These are phyloP conservation scores for Melieria omissa DNA, from an alignment of 2,888 invertebrate species.

Conservation along the genomic window DNA sequence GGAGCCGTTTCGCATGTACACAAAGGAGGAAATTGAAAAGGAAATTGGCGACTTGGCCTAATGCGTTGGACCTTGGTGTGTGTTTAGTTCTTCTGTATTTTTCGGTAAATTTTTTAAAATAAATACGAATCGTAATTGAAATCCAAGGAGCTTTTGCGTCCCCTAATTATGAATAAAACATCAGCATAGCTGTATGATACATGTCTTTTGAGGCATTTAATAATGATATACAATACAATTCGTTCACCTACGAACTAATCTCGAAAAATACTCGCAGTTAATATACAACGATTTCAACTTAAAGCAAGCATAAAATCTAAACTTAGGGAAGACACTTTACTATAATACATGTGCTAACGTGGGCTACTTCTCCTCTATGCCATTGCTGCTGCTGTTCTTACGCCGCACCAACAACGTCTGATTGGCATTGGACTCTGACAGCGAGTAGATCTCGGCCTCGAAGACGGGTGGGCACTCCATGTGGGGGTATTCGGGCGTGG, in stretches of 20 bases:
- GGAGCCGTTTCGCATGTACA: conserved; percentile 88
- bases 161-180: background rate
- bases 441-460: conserved; percentile 84
- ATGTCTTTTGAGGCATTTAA: no score
- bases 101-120: conserved; percentile 10
- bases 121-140: background rate
- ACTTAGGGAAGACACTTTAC: conserved; percentile 38
- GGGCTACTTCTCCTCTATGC: conserved; percentile 21
- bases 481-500: conserved; percentile 75
- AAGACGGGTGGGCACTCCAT: conserved; percentile 88
- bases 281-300: conserved; percentile 13
- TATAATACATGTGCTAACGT: conserved; percentile 6
- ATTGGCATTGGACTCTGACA: conserved; percentile 68
- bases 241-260: conserved; percentile 20
- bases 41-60: conserved; percentile 82
- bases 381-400: conserved; percentile 53
- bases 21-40: conserved; percentile 90
- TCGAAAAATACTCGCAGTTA: conserved; percentile 25
- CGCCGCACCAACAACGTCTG: conserved; percentile 61
- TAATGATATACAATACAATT: no score
- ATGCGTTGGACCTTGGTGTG: conserved; percentile 43
- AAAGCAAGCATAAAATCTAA: conserved; percentile 25
- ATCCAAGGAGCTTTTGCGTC: background rate
- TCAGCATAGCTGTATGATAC: background rate
- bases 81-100: background rate